Evolutionary conservation across 2,797 vertebrate genomes (phyloP), one percentile per base, ranked within the genome.

Genomic region (Sebastes minor): DNA sequence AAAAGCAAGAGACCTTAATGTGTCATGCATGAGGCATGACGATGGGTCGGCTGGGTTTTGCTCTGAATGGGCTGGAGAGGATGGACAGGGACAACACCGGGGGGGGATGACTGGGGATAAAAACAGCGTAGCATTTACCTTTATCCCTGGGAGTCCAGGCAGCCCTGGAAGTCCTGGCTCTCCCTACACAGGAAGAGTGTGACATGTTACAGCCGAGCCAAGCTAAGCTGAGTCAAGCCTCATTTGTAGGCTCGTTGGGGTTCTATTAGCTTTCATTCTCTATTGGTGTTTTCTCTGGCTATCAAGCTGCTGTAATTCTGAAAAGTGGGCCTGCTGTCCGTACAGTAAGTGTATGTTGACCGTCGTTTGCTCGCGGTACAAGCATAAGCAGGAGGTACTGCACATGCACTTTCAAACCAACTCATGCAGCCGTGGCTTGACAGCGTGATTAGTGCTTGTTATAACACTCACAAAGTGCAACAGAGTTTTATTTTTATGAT

Each of bases 81-180:
- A 85, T 76, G 86, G 83, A 92, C 81, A 86, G 69, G 88, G 89
- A 88, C 81, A 87, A 86, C 78, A 89, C 68, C 63, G 69, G 71
- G 78, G 82, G 83, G 55, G 83, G 61, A 83, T 86, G 88, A 89
- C 83, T 83, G 76, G 75, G 89, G 88, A 74, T 90, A 81, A 89
- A 91, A 92, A 95, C 91, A 95, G 93, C 87, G 62, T 89, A 89
- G 85, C 93, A 96, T 96, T 98, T 99, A 99, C 99, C 99, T 99
- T 99, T 97, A 99, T 99, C 93, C 99, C 99, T 92, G 99, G 99
- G 90, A 99, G 97, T 97, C 99, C 99, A 97, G 99, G 99, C 95
- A 99, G 97, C 95, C 99, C 99, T 96, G 99, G 99, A 93, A 99
- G 98, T 96, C 99, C 99, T 97, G 99, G 98, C 97, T 99, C 99